Base-by-base conservation (phyloP, 2,888 invertebrate species). In the Dicranocentrus wangi region DNA sequence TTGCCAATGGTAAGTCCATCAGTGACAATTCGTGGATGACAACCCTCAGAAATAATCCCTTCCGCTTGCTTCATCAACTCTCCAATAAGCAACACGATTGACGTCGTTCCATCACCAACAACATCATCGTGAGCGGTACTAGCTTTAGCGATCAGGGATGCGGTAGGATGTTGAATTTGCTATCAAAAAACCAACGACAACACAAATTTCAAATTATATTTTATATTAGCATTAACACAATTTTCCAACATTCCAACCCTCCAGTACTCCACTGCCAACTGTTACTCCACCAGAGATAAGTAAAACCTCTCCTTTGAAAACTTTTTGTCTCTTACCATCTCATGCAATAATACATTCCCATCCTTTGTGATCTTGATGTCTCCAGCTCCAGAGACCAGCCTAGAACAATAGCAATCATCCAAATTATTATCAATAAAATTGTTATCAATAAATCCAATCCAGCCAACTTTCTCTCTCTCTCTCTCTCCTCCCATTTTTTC, bases 311-410 rank as follows among this genome's bases (percentile, higher is more conserved):
- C n/a, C n/a, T n/a, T n/a, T 10, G 10, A 32, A 32, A 32, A 32
- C 32, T 32, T 32, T 32, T n/a, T 32, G 10, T 7, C 32, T 32
- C 32, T 3, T 87, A 91, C 91, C 99, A 99, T 99, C 90, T 99
- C 99, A 88, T 99, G 98, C 8, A 99, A 91, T 10, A 99, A 91
- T 17, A 99, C 97, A 90, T 99, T 99, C 47, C 99, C 99, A 90
- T 99, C 99, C 89, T 99, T 99, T 1, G 99, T 99, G 84, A 99
- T 95, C 91, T 99, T 99, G 82, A 99, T 98, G 87, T 99, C 99
- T 60, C 99, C 99, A 43, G 99, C 93, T 19, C 99, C 99, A 58
- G 99, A 99, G n/a, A 99, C 99, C 88, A 99, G 91, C 98, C 98
- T 99, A 55, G n/a, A 65, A 55, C 17, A 21, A 43, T 15, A 17